Evolutionary conservation across 2,113 vertebrate species (phyloP).

Genomic region (Mobula hypostoma): DNA sequence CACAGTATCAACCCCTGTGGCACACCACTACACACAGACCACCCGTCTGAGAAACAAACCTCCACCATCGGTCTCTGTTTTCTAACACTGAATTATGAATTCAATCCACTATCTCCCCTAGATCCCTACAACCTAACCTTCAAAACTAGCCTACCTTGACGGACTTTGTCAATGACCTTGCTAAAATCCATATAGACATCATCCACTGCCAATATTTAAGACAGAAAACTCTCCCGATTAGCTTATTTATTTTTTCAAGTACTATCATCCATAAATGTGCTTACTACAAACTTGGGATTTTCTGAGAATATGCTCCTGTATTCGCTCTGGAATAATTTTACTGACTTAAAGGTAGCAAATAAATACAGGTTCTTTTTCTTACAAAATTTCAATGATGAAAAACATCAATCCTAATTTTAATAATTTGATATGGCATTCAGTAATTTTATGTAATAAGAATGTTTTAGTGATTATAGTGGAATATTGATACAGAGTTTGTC

Average conservation of each 20-base stretch:
- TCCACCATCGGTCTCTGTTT: too few relatives aligned
- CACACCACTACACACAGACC: too few relatives aligned
- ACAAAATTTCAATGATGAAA: constrained; percentile 11
- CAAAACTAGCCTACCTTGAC: too few relatives aligned
- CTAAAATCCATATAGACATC: too few relatives aligned
- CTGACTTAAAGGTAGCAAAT: background rate
- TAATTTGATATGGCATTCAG: background rate
- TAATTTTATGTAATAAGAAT: background rate
- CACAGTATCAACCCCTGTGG: too few relatives aligned
- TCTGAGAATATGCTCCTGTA: background rate
- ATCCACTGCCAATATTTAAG: background rate
- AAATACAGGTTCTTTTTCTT: background rate
- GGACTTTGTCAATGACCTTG: too few relatives aligned
- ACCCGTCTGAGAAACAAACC: too few relatives aligned
- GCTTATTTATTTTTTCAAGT: background rate
- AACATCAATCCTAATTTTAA: background rate
- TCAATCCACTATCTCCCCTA: too few relatives aligned
- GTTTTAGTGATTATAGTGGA: background rate
- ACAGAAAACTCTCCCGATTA: background rate
- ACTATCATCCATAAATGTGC: background rate
- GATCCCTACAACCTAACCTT: too few relatives aligned
- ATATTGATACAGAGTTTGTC: background rate
- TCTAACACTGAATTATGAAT: too few relatives aligned
- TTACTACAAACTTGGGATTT: too few relatives aligned
- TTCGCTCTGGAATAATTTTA: background rate